phyloP scores from a whole-genome alignment of 2,797 vertebrate genomes.

The Aplochiton taeniatus region DNA sequence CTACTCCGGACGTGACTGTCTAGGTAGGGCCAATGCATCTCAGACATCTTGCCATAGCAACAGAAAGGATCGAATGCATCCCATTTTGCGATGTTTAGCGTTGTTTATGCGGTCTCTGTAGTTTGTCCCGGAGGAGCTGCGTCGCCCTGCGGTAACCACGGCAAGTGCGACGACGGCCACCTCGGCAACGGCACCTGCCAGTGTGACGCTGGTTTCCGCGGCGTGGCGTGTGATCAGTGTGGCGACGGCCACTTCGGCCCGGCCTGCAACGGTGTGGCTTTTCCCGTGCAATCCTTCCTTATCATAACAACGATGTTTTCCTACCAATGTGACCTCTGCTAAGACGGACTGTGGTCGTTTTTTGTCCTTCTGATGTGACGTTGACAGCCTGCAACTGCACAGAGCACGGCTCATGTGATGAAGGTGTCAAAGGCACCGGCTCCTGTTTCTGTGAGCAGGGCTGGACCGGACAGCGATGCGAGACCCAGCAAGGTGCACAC shows the following conservation, averaged over 20 bases:
- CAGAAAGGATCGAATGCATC: neutral
- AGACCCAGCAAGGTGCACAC: conserved; percentile 76
- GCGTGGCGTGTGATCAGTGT: conserved; percentile 86
- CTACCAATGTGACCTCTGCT: neutral
- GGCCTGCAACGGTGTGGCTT: conserved; percentile 78
- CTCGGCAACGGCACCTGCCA: conserved; percentile 80
- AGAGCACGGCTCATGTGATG: conserved; percentile 81
- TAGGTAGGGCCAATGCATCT: conserved; percentile 73
- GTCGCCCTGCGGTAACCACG: conserved; percentile 78
- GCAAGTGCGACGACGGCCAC: conserved; percentile 80
- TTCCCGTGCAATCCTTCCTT: neutral
- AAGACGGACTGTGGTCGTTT: neutral
- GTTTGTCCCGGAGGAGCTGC: conserved; percentile 86
- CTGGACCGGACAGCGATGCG: conserved; percentile 87
- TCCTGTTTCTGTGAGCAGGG: conserved; percentile 85
- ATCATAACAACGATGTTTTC: neutral
- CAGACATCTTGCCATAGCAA: neutral
- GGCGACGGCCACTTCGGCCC: conserved; percentile 77
- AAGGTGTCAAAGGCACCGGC: conserved; percentile 79
- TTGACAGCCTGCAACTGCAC: conserved; percentile 86
- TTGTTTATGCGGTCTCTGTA: conserved; percentile 46
- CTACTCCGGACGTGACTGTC: conserved; percentile 87
- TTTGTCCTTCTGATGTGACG: no score
- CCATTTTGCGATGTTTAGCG: conserved; percentile 3
- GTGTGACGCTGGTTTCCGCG: conserved; percentile 80